phyloP scores from a whole-genome alignment of 1,140 invertebrate genomes.

The Trichonephila clavipes region DNA sequence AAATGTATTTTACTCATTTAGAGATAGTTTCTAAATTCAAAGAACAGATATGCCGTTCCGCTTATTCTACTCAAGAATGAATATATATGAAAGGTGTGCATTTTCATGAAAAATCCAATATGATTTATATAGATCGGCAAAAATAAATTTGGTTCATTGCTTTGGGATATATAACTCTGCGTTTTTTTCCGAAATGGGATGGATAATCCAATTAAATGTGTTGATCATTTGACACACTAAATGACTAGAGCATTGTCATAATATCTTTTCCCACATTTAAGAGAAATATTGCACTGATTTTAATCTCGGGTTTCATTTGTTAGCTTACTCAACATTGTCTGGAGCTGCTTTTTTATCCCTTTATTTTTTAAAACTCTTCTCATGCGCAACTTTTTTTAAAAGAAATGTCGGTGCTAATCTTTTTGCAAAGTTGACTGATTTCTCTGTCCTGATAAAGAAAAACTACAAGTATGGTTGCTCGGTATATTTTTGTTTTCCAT shows the following conservation, averaged over 20 bases:
- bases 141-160: too few species aligned
- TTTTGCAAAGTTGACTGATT: slow-evolving; percentile 28
- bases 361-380: not conserved
- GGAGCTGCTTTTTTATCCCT: not conserved
- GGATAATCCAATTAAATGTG: too few species aligned
- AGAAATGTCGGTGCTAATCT: not conserved
- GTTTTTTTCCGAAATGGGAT: too few species aligned
- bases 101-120: too few species aligned
- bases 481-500: slow-evolving; percentile 5
- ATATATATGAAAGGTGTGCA: too few species aligned
- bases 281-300: not conserved
- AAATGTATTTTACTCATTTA: too few species aligned
- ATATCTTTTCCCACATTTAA: not conserved
- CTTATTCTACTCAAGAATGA: too few species aligned
- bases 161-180: too few species aligned
- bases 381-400: slow-evolving; percentile 6
- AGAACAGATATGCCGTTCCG: too few species aligned
- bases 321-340: slow-evolving; percentile 25
- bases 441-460: slow-evolving; percentile 36
- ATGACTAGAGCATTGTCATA: not conserved
- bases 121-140: too few species aligned
- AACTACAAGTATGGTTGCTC: not conserved
- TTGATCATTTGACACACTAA: too few species aligned
- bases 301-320: slow-evolving; percentile 13
- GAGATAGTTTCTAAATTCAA: too few species aligned